phyloP scores from a whole-genome alignment of 2,888 invertebrate species.

The Ligdia adustata region DNA sequence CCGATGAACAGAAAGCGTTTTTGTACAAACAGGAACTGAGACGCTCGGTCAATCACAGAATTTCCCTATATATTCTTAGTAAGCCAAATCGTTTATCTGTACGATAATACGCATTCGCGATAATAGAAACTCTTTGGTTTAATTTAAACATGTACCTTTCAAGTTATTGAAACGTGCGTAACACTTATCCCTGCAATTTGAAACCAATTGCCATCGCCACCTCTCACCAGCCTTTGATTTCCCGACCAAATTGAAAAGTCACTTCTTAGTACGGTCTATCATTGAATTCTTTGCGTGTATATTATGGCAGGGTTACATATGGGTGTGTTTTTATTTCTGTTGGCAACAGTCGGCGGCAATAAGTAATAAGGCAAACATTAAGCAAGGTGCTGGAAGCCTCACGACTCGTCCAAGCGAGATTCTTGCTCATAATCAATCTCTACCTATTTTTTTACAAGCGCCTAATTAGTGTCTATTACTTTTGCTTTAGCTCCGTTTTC shows the following conservation, averaged over 20 bases:
- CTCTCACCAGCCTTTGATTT: slow-evolving; percentile 40
- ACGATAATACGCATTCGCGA: too few species aligned
- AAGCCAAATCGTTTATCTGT: too few species aligned
- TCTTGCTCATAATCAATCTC: slow-evolving; percentile 35
- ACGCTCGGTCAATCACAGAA: too few species aligned
- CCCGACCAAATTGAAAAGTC: slow-evolving; percentile 55
- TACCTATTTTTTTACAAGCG: slow-evolving; percentile 19
- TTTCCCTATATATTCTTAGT: too few species aligned
- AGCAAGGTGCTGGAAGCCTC: slow-evolving; percentile 62
- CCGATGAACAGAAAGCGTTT: too few species aligned
- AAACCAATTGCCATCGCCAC: slow-evolving; percentile 52
- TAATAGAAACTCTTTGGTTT: too few species aligned
- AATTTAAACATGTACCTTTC: too few species aligned
- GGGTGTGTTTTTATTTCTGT: slow-evolving; percentile 70
- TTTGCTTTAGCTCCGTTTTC: background rate
- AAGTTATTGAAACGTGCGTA: slow-evolving; percentile 2
- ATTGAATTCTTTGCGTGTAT: slow-evolving; percentile 47
- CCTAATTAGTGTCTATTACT: slow-evolving; percentile 11
- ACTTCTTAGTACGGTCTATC: slow-evolving; percentile 37
- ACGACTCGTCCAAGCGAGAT: slow-evolving; percentile 51
- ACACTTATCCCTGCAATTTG: slow-evolving; percentile 53
- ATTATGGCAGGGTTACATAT: slow-evolving; percentile 52
- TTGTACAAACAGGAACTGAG: too few species aligned
- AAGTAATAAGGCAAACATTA: slow-evolving; percentile 78
- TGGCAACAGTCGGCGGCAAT: slow-evolving; percentile 65